Evolutionary conservation across 2,888 invertebrate genomes (phyloP).

Genomic region (Caenorhabditis auriculariae): DNA sequence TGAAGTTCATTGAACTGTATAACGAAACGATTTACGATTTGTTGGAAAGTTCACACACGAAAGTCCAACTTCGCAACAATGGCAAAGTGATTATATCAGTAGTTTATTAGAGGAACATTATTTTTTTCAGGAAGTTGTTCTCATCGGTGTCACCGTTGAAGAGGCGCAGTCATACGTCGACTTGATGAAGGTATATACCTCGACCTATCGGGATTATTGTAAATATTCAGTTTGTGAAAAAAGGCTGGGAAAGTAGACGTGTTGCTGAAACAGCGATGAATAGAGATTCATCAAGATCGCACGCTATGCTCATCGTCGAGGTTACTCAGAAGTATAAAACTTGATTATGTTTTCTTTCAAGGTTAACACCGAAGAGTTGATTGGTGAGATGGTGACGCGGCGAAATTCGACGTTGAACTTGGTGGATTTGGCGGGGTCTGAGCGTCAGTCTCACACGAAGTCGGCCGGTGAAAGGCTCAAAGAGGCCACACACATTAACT

Average conservation of each 20-base stretch:
- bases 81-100: conserved; percentile 11
- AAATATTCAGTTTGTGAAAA: conserved; percentile 16
- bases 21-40: conserved; percentile 66
- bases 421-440: conserved; percentile 67
- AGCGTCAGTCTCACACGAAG: conserved; percentile 65
- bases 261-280: conserved; percentile 67
- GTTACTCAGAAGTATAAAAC: conserved; percentile 30
- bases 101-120: background rate
- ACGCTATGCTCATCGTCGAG: conserved; percentile 65
- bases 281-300: conserved; percentile 65
- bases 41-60: too few species aligned
- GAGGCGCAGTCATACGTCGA: too few species aligned
- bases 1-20: conserved; percentile 66
- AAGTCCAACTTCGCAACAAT: conserved; percentile 16
- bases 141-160: background rate
- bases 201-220: too few species aligned
- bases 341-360: conserved; percentile 1
- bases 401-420: conserved; percentile 65
- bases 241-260: conserved; percentile 64
- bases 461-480: conserved; percentile 64
- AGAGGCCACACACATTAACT: conserved; percentile 66
- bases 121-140: background rate
- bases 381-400: conserved; percentile 60
- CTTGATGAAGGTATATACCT: too few species aligned
- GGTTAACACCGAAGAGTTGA: conserved; percentile 57